Percentiles rank a stretch among this genome's conserved stretches.
These are phyloP conservation scores for Neodon shergylaensis DNA, from an alignment of 2,113 vertebrate genomes.

Conservation along the genomic window DNA sequence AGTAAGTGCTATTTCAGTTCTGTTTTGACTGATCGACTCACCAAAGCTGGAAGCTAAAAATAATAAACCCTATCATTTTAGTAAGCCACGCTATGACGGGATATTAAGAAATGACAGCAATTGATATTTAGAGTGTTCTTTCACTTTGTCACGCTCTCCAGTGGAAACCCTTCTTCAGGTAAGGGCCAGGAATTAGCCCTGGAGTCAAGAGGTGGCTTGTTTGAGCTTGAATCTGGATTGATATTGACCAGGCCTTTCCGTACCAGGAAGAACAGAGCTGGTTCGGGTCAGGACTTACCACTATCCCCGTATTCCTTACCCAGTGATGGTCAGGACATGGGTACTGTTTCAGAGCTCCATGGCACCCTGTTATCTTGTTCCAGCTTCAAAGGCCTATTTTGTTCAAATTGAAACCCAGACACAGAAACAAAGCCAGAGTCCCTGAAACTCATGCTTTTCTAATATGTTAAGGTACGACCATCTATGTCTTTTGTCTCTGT, in stretches of 20 bases:
- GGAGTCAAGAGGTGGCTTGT: background rate
- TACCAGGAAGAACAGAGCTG: background rate
- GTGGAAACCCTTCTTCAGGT: background rate
- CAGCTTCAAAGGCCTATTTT: background rate
- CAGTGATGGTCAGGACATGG: background rate
- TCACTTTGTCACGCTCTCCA: background rate
- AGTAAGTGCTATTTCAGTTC: constrained; percentile 66
- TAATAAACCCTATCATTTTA: constrained; percentile 62
- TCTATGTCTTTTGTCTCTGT: background rate
- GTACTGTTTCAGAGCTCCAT: background rate
- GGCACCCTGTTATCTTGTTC: background rate
- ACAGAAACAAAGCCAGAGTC: background rate
- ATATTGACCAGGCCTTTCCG: background rate
- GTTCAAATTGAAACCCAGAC: background rate
- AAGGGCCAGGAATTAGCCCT: background rate
- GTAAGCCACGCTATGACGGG: constrained; percentile 42
- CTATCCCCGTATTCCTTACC: background rate
- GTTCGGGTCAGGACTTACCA: background rate
- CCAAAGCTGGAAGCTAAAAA: constrained; percentile 72
- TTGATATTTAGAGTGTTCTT: background rate
- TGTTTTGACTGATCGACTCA: constrained; percentile 74
- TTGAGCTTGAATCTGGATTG: background rate
- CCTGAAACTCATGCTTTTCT: background rate
- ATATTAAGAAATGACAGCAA: constrained; percentile 37
- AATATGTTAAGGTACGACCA: background rate